Evolutionary conservation across 2,888 invertebrate species (phyloP).

Genomic region (Brachypalpus laphriformis): DNA sequence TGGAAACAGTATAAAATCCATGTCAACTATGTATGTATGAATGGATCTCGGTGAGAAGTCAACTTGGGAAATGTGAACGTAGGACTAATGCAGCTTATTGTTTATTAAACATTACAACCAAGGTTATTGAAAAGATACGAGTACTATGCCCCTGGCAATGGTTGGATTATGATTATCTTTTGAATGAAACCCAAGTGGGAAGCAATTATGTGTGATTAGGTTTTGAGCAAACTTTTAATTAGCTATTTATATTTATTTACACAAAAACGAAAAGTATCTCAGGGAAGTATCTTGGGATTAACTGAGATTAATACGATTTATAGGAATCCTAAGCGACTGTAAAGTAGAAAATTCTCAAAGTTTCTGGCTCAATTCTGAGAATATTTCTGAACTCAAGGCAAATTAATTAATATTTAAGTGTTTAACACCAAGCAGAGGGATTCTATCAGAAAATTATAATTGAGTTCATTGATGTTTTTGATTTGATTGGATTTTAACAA

Average conservation of each 20-base stretch:
- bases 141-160: too few relatives aligned
- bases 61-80: constrained; percentile 15
- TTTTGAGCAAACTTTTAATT: background rate
- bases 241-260: background rate
- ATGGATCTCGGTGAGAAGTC: background rate
- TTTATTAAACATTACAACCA: background rate
- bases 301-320: background rate
- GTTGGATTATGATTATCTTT: background rate
- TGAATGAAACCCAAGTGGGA: background rate
- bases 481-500: too few relatives aligned
- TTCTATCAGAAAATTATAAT: too few relatives aligned
- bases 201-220: background rate
- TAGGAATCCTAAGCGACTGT: background rate
- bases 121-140: too few relatives aligned
- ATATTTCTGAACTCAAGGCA: background rate
- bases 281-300: background rate
- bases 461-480: too few relatives aligned
- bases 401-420: background rate
- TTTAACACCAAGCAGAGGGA: background rate
- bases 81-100: constrained; percentile 26
- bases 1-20: background rate
- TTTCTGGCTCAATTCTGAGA: too few relatives aligned
- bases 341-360: background rate
- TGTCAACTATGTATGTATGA: background rate
- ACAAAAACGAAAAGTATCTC: background rate